These are phyloP conservation scores for Oppia nitens DNA, from an alignment of 1,140 invertebrate genomes.

Conservation along the genomic window DNA sequence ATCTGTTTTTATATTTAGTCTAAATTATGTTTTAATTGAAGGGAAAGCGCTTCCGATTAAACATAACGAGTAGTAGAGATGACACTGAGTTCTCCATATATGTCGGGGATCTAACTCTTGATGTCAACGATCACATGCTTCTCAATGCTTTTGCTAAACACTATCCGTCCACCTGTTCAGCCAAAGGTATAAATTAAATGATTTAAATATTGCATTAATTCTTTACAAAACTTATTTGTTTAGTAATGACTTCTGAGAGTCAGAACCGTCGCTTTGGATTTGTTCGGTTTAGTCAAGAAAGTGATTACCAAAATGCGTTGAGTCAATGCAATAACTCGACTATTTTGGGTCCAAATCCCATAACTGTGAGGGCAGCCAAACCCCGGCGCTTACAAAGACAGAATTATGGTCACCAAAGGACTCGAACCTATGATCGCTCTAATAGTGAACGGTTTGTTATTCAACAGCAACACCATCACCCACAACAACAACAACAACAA, in stretches of 20 bases:
- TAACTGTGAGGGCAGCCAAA: not conserved
- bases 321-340: conserved; percentile 19
- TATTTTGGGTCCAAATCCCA: not conserved
- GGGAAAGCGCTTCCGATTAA: conserved; percentile 17
- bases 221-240: not conserved
- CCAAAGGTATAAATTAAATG: conserved; percentile 4
- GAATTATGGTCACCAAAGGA: not conserved
- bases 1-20: conserved; percentile 11
- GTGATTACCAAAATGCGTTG: conserved; percentile 80
- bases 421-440: too few relatives aligned
- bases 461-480: too few relatives aligned
- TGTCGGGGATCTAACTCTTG: conserved; percentile 8
- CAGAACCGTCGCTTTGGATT: conserved; percentile 94
- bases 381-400: not conserved
- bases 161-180: conserved; percentile 13
- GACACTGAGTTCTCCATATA: conserved; percentile 17
- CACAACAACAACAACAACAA: too few relatives aligned
- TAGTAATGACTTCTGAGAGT: conserved; percentile 68
- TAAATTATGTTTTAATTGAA: conserved; percentile 8
- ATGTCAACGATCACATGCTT: conserved; percentile 11
- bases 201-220: not conserved
- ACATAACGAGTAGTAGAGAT: conserved; percentile 15
- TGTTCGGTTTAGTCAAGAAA: conserved; percentile 80
- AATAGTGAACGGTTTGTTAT: too few relatives aligned
- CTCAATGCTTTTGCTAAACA: not conserved